These are phyloP conservation scores for Phenganax marumi DNA, from an alignment of 92 coral and sea anemone genomes.

Conservation along the genomic window DNA sequence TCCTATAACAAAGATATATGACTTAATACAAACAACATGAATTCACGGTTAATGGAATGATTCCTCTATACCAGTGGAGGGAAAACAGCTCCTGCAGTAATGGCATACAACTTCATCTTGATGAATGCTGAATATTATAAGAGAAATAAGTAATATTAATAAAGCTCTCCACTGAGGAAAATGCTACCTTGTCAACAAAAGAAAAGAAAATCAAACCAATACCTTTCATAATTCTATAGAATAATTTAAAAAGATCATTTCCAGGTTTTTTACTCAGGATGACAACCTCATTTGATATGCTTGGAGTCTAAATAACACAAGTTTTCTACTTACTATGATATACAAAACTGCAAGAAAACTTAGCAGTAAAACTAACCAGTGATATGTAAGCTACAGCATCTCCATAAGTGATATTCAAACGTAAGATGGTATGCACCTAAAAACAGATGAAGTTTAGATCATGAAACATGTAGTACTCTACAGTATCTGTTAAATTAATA, in stretches of 20 bases:
- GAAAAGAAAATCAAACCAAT: neutral
- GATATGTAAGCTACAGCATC: slow-evolving; percentile 37
- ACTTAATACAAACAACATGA: neutral
- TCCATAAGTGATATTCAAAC: slow-evolving; percentile 32
- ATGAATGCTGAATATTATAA: slow-evolving; percentile 61
- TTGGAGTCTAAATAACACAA: slow-evolving; percentile 69
- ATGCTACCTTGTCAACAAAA: too few species aligned
- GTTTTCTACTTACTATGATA: neutral
- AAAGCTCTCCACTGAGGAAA: too few species aligned
- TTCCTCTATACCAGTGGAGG: slow-evolving; percentile 75
- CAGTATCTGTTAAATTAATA: slow-evolving; percentile 15
- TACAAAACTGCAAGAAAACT: neutral
- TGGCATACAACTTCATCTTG: slow-evolving; percentile 81
- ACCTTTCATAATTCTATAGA: slow-evolving; percentile 75
- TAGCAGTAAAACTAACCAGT: neutral
- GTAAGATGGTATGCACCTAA: slow-evolving; percentile 27
- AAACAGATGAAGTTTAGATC: slow-evolving; percentile 63
- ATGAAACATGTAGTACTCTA: too few species aligned
- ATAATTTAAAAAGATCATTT: slow-evolving; percentile 68
- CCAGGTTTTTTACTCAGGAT: slow-evolving; percentile 66
- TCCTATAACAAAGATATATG: slow-evolving; percentile 39
- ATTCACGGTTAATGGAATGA: too few species aligned
- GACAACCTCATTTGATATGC: slow-evolving; percentile 79
- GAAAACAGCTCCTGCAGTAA: slow-evolving; percentile 91
- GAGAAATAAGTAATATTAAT: neutral